phyloP scores from a whole-genome alignment of 1,140 invertebrate genomes.

The Drosophila equinoxialis region DNA sequence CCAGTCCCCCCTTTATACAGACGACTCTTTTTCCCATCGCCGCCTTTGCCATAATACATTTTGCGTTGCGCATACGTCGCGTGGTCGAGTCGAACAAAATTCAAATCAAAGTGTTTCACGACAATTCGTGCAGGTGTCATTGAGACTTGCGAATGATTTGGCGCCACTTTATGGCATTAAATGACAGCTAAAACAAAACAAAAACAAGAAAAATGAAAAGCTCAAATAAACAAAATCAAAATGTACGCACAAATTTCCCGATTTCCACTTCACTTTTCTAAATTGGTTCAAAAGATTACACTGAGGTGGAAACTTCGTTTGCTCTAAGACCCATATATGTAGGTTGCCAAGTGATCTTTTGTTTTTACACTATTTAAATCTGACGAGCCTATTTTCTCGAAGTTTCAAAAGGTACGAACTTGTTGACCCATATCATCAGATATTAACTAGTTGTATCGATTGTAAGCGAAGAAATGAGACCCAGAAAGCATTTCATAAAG shows the following conservation, averaged over 20 bases:
- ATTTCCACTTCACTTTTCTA: no score
- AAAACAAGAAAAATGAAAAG: constrained; percentile 5
- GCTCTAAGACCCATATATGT: no score
- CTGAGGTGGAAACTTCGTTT: no score
- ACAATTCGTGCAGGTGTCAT: constrained; percentile 81
- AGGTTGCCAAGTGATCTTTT: no score
- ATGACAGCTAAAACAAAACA: constrained; percentile 29
- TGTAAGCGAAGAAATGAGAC: no score
- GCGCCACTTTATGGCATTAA: constrained; percentile 74
- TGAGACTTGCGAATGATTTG: constrained; percentile 80
- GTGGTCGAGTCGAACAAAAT: constrained; percentile 48
- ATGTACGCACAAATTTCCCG: not conserved
- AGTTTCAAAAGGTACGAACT: no score
- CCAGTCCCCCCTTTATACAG: not conserved
- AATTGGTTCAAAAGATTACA: no score
- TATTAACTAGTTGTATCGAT: no score
- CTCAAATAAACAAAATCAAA: not conserved
- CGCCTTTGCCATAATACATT: constrained; percentile 1
- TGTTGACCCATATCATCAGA: no score
- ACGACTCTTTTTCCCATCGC: not conserved
- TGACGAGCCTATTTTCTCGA: no score
- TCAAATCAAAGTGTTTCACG: constrained; percentile 78
- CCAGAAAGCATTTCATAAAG: no score
- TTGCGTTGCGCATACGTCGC: constrained; percentile 67
- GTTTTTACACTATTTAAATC: no score